A percentile compares a stretch with the other conserved stretches of the same genome.
phyloP scores from a whole-genome alignment of 2,113 vertebrate species.

The Hucho hucho region DNA sequence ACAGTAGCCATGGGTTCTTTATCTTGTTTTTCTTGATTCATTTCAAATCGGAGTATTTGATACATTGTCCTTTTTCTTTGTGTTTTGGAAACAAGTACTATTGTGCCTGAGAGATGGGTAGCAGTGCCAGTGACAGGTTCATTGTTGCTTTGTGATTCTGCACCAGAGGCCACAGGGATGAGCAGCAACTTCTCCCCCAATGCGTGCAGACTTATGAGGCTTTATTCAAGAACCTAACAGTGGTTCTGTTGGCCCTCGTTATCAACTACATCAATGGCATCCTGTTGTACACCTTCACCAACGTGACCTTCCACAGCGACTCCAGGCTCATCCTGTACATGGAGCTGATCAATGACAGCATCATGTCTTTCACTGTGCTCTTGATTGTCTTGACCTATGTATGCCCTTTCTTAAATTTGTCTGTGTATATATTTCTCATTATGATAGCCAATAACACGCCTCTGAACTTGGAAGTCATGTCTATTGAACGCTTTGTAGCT shows the following conservation, averaged over 20 bases:
- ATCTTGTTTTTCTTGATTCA: not conserved
- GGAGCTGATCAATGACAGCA: constrained; percentile 27
- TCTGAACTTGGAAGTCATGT: constrained; percentile 24
- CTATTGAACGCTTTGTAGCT: constrained; percentile 31
- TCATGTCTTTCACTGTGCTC: constrained; percentile 3
- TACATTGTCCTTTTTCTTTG: not conserved
- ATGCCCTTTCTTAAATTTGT: not conserved
- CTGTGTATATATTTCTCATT: constrained; percentile 11
- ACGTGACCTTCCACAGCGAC: not conserved
- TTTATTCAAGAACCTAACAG: constrained; percentile 9
- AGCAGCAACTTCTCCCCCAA: no score
- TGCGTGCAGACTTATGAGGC: not conserved
- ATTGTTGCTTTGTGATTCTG: not conserved
- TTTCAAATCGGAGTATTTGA: no score
- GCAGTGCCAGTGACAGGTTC: not conserved
- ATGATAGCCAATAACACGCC: constrained; percentile 4
- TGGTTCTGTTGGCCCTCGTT: constrained; percentile 11
- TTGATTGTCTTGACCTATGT: constrained; percentile 5
- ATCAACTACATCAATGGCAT: constrained; percentile 23
- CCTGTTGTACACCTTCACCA: constrained; percentile 25
- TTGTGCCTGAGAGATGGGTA: not conserved
- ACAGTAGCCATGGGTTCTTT: not conserved
- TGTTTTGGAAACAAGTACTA: not conserved
- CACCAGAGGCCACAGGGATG: not conserved
- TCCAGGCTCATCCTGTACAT: constrained; percentile 24